Base-by-base conservation (phyloP, 2,888 invertebrate species). In the Encarsia formosa region DNA sequence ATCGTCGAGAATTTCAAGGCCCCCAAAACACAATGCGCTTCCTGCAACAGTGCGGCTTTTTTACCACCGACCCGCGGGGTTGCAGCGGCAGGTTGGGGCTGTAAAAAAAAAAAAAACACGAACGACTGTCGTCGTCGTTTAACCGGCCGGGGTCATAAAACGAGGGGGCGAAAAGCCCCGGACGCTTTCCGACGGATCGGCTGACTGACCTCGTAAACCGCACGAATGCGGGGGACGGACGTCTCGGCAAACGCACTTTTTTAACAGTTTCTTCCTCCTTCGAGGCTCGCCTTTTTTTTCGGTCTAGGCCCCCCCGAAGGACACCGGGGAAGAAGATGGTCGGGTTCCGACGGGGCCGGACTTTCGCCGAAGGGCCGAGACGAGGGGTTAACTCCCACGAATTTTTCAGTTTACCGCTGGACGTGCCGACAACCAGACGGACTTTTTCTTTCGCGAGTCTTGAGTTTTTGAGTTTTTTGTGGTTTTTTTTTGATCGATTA, bases 21-120 rank as follows among this genome's bases (percentile, higher is more conserved):
- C 64, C 59, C 63, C 65, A 67, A 62, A 51, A 56, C 61, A 57
- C 52, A 52, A 50, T 49, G 61, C 63, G 60, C 61, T 73, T 73
- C 73, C 73, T 71, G 68, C 68, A 73, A 73, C 66, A 71, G 64
- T 65, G 67, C 59, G 69, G 71, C 66, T 65, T 68, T 64, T 65
- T 57, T 58, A 56, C 53, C 19, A 26, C 29, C 22, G n/a, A 32
- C 44, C 43, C 31, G 46, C 46, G 39, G 34, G 59, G 59, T 68
- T 64, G n/a, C n/a, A 70, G 71, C 71, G 70, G 71, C 72, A 72
- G 69, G 69, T 65, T 49, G 38, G 52, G 54, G 59, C 59, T 52
- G 59, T 61, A 59, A 58, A 43, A 19, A 41, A 37, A 24, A 39
- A 29, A 13, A 15, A 19, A 9, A n/a, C n/a, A n/a, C n/a, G 16